Evolutionary conservation across 2,113 vertebrate species (phyloP).

Genomic region (Porphyrio hochstetteri): DNA sequence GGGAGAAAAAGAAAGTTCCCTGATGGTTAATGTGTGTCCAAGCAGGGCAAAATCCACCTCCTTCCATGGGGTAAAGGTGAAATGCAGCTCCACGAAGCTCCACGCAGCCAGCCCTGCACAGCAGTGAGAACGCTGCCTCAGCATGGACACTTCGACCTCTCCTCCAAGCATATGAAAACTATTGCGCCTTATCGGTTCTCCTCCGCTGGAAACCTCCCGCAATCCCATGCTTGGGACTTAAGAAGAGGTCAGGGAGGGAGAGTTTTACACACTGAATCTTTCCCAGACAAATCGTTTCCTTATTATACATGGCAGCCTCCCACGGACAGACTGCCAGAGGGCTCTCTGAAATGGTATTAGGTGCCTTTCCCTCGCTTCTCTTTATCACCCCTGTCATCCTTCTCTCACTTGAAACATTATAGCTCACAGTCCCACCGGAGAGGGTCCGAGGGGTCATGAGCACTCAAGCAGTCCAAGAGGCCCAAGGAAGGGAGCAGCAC

Average conservation of each 20-base stretch:
- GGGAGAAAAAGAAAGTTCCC: background rate
- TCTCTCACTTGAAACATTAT: slow-evolving; percentile 1
- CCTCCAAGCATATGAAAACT: slow-evolving; percentile 5
- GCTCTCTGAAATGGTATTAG: slow-evolving; percentile 38
- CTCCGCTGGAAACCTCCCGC: background rate
- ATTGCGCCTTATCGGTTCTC: background rate
- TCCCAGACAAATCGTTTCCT: slow-evolving; percentile 63
- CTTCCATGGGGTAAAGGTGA: background rate
- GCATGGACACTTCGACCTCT: background rate
- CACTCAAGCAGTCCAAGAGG: background rate
- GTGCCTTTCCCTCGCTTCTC: slow-evolving; percentile 40
- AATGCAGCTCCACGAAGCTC: background rate
- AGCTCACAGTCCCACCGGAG: background rate
- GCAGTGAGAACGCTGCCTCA: background rate
- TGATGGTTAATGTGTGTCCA: background rate
- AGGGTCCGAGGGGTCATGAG: background rate
- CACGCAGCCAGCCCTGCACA: accelerated
- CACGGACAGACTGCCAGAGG: slow-evolving; percentile 44
- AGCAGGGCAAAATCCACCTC: background rate
- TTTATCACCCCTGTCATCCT: background rate
- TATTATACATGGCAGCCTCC: slow-evolving; percentile 68
- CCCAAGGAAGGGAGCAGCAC: background rate
- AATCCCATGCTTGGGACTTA: slow-evolving; percentile 3
- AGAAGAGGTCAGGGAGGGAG: slow-evolving; percentile 21
- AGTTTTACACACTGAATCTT: slow-evolving; percentile 52